A percentile compares a stretch with the other conserved stretches of the same genome.
phyloP scores from a whole-genome alignment of 2,113 vertebrate species.

The Paraplagusia blochii region DNA sequence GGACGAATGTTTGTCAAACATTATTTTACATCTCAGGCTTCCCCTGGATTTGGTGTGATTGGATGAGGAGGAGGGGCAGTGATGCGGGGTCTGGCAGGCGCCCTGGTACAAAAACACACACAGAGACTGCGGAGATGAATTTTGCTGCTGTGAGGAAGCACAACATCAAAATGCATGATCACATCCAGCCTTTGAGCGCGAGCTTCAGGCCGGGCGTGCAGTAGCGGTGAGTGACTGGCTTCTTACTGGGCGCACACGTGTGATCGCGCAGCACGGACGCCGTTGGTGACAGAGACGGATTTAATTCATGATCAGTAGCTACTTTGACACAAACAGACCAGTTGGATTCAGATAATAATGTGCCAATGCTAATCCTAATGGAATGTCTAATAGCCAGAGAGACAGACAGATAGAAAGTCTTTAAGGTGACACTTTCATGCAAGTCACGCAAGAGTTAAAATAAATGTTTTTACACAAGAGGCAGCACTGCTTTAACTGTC shows the following conservation, averaged over 20 bases:
- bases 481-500: too few relatives aligned
- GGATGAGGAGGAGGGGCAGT: conserved; percentile 3
- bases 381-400: too few relatives aligned
- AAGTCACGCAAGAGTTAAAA: too few relatives aligned
- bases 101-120: neutral
- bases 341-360: neutral
- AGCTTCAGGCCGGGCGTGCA: conserved; percentile 43
- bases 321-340: neutral
- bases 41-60: conserved; percentile 10
- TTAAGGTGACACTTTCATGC: too few relatives aligned
- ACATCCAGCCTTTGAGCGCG: conserved; percentile 40
- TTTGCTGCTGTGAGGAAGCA: conserved; percentile 24
- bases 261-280: conserved; percentile 14
- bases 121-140: neutral
- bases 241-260: conserved; percentile 19
- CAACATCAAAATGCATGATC: conserved; percentile 47
- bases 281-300: conserved; percentile 12
- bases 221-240: conserved; percentile 39
- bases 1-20: conserved; percentile 52
- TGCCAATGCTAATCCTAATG: too few relatives aligned
- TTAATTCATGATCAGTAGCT: neutral
- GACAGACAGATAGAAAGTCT: too few relatives aligned
- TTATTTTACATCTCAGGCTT: conserved; percentile 26
- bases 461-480: too few relatives aligned
- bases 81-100: conserved; percentile 13